Base-by-base conservation (phyloP, 2,113 vertebrate species). In the Scolopax mira region DNA sequence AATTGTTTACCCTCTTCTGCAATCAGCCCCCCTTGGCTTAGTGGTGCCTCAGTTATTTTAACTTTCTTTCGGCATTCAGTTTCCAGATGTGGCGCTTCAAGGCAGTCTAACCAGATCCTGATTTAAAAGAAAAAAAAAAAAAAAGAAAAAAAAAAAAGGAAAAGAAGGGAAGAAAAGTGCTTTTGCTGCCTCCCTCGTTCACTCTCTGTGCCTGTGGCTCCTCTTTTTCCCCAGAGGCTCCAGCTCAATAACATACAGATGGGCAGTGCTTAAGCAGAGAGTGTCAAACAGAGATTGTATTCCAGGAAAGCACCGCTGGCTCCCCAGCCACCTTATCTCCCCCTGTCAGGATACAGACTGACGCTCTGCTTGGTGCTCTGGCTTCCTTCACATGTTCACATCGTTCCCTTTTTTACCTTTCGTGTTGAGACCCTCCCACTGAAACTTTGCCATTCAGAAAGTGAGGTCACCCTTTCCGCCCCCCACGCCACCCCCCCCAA, bases 351-450 rank as follows among this genome's bases (percentile, higher is more conserved):
- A 96, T 97, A 77, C 96, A 94, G 97, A 87, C 95, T 96, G 86
- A 94, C 51, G 71, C 86, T 84, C 84, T 28, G 66, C 66, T 85
- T 73, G 5, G 86, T 95, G 95, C 96, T 96, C 95, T 97, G 96
- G 91, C 95, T 97, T 95, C 97, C 96, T 97, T 95, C 97, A 94
- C 74, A 87, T 96, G 65, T 93, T 97, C 97, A 94, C 96, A 96
- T 97, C 97, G 67, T 96, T 97, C 97, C 96, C 96, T 97, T 94
- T 95, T 96, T 90, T 96, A 98, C 98, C 98, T 98, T 98, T 94
- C 81, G 41, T 88, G 79, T 70, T 17, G 62, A 94, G 97, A 95
- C 94, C 97, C 98, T 98, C 98, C 98, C 97, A 95, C 97, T 96
- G 92, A 86, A 91, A 96, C 86, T 79, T 86, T 88, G 79, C 86